Evolutionary conservation across 2,113 vertebrate species (phyloP), one percentile per base, ranked within the genome.

Genomic region (Melospiza melodia): DNA sequence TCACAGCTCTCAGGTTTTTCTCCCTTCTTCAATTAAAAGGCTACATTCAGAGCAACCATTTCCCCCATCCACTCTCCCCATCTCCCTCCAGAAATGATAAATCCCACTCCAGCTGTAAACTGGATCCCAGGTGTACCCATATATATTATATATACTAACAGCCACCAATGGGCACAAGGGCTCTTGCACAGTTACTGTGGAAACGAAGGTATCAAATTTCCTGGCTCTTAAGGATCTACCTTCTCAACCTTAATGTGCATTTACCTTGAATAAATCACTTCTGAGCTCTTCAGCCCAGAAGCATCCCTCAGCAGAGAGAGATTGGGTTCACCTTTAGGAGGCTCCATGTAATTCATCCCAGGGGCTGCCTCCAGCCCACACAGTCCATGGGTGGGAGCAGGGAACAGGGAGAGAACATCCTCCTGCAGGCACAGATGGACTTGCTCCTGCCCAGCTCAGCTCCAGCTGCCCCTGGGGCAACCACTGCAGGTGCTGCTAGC

Each of bases 141-240:
- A 84, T 39, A 74, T 88, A 92, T 74, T 80, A 89, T 87, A 94
- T 68, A 85, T 37, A 95, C 72, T 90, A 91, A 80, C 87, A 93
- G 81, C 89, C 90, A 94, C 91, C 92, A 84, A 87, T 48, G 78
- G 95, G 48, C 72, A 84, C 49, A 87, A 92, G 83, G 57, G 82
- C 72, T 92, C 87, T 85, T 61, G 82, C 89, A 92, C 74, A 82
- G 96, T 95, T 97, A 94, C 95, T 95, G 96, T 95, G 93, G 96
- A 95, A 97, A 97, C 94, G 2, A 90, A 90, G 61, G 88, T 54
- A 95, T 93, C 93, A 84, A 44, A 90, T 93, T 92, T 89, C 79
- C 87, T 58, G 33, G 37, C 61, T 95, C 89, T 91, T 87, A 63
- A 71, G 84, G 58, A 71, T 77, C 83, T 90, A 87, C 87, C 54